Percentiles rank a stretch among this genome's conserved stretches.
Conservation (phyloP, 2,797 vertebrate species). For the Catostomus latipinnis region DNA sequence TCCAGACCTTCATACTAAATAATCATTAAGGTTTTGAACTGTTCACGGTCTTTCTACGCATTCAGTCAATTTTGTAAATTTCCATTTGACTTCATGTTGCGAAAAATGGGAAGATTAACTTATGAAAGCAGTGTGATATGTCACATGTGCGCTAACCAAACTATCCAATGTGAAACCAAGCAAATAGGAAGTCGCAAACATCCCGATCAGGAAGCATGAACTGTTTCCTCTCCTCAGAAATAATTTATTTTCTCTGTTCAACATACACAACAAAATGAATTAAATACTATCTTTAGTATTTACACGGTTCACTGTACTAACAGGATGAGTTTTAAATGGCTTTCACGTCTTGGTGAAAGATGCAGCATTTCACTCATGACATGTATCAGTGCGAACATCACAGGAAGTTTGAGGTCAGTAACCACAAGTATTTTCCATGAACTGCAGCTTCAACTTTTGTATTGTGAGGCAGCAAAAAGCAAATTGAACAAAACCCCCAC, state of each 20-base stretch:
- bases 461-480: slow-evolving; percentile 25
- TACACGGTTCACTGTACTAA: neutral
- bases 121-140: slow-evolving; percentile 24
- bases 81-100: neutral
- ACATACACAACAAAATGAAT: neutral
- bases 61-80: neutral
- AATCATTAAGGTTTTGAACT: too few relatives aligned
- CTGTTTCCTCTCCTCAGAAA: neutral
- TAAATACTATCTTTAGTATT: neutral
- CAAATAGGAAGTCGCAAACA: slow-evolving; percentile 42
- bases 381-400: slow-evolving; percentile 70
- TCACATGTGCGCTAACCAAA: slow-evolving; percentile 44
- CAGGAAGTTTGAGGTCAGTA: slow-evolving; percentile 79
- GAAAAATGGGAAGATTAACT: slow-evolving; percentile 7
- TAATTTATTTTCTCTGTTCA: neutral
- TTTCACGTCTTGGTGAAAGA: slow-evolving; percentile 17
- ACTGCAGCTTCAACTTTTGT: slow-evolving; percentile 67
- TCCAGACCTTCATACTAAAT: too few relatives aligned
- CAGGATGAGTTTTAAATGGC: neutral
- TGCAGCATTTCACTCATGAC: slow-evolving; percentile 62
- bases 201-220: neutral
- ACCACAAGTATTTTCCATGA: slow-evolving; percentile 68
- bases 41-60: too few relatives aligned
- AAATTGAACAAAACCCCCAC: neutral
- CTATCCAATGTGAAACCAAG: slow-evolving; percentile 26